Base-by-base conservation (phyloP, 2,797 vertebrate genomes). In the Apodemus agrarius region DNA sequence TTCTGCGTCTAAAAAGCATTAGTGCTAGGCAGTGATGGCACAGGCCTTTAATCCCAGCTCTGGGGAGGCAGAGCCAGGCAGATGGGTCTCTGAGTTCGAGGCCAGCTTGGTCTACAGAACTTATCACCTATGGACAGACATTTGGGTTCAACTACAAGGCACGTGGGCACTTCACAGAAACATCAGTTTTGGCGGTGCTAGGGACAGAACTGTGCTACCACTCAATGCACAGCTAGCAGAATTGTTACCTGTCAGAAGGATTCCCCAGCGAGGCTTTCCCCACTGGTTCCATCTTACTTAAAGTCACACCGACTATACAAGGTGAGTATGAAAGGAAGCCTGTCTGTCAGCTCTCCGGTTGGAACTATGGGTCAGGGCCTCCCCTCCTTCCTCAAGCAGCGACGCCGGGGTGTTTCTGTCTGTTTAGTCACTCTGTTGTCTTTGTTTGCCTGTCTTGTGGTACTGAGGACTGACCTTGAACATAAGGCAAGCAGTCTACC, bases 251-350 rank as follows among this genome's bases (percentile, higher is more conserved):
- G 13, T 83, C 12, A 89, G 87, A 96, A 93, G 54, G 29, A 31
- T 65, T 84, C 69, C 76, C 40, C 12, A 78, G 69, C 31, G 79
- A 76, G 16, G 76, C 16, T 31, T 46, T 37, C 46, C 16, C 43
- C 31, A 22, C 69, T 86, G 49, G 10, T 49, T 80, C 6, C 83
- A 76, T 81, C 93, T 86, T 72, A 89, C 80, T 96, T 80, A 91
- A 91, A 76, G 91, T 34, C 89, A 63, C 37, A n/a, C 26, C 69
- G 43, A 94, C 19, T 84, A 82, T 75, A 82, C 2, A 94, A 72
- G 43, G n/a, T 7, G 26, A 92, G 10, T 59, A 80, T 40, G 59
- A 90, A 86, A 93, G 19, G 49, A 85, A 91, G 69, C 83, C 31
- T 80, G 13, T n/a, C 80, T 94, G 17, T 52, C 52, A 13, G 75